Conservation (phyloP, 2,113 vertebrate species). For the Ictalurus furcatus region DNA sequence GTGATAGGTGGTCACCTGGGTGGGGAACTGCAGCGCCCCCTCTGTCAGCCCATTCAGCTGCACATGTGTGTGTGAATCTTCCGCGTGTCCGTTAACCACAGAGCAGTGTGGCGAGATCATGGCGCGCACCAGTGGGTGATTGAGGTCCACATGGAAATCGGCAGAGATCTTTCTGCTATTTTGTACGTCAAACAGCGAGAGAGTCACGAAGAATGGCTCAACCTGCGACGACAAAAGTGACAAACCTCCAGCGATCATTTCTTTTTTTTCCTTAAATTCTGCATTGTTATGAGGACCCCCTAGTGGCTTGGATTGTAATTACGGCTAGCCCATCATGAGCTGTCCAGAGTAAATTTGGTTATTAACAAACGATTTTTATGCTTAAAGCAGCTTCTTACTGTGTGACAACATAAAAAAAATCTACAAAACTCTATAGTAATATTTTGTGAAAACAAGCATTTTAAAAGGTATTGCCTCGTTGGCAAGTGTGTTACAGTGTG, state of each 20-base stretch:
- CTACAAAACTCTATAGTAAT: neutral
- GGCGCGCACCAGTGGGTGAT: conserved; percentile 84
- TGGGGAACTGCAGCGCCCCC: conserved; percentile 82
- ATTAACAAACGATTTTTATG: neutral
- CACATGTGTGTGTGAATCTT: neutral
- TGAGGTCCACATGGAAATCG: conserved; percentile 95
- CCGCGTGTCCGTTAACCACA: conserved; percentile 63
- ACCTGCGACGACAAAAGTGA: conserved; percentile 72
- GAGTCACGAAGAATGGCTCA: conserved; percentile 92
- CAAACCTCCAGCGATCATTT: neutral
- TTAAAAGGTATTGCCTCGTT: neutral
- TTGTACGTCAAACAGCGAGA: conserved; percentile 95
- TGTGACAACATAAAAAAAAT: no score
- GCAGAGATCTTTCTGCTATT: conserved; percentile 93
- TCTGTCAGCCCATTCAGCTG: conserved; percentile 73
- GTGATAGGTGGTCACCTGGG: conserved; percentile 71
- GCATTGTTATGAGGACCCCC: neutral
- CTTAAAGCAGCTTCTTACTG: no score
- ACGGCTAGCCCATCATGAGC: neutral
- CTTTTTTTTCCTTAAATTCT: neutral
- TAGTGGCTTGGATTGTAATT: neutral
- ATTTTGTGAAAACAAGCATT: neutral
- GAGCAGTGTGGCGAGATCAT: conserved; percentile 73
- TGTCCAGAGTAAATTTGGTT: neutral
- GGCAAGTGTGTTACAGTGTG: neutral